Evolutionary conservation across 2,113 vertebrate genomes (phyloP).

Genomic region (Cyrtonyx montezumae): DNA sequence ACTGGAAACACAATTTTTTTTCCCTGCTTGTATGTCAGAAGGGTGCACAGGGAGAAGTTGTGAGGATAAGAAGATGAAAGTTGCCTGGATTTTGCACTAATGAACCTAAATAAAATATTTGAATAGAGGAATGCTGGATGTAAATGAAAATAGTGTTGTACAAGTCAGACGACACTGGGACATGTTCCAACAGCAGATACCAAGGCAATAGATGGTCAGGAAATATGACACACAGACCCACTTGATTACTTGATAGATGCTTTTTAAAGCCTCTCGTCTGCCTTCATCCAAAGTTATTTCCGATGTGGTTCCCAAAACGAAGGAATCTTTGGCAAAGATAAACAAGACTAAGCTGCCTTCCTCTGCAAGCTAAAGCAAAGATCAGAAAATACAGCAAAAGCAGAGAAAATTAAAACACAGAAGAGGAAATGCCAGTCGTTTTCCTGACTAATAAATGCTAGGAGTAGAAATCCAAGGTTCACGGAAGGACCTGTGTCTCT

Average conservation of each 20-base stretch:
- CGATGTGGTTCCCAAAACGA: constrained; percentile 38
- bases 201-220: constrained; percentile 57
- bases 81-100: neutral
- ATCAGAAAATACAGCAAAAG: constrained; percentile 49
- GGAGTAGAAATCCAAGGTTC: constrained; percentile 38
- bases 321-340: constrained; percentile 66
- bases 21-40: neutral
- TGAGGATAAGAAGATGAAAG: constrained; percentile 1
- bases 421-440: constrained; percentile 67
- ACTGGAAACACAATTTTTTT: neutral
- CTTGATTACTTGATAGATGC: constrained; percentile 57
- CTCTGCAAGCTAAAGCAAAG: constrained; percentile 41
- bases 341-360: constrained; percentile 48
- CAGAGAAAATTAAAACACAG: constrained; percentile 55
- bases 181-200: neutral
- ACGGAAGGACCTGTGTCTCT: neutral
- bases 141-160: constrained; percentile 47
- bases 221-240: constrained; percentile 53
- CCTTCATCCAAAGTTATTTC: constrained; percentile 65
- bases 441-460: constrained; percentile 43
- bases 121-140: neutral
- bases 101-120: neutral
- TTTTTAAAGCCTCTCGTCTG: constrained; percentile 66
- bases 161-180: constrained; percentile 19
- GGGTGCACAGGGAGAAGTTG: neutral